Evolutionary conservation across 2,113 vertebrate species (phyloP).

Genomic region (Noctilio leporinus): DNA sequence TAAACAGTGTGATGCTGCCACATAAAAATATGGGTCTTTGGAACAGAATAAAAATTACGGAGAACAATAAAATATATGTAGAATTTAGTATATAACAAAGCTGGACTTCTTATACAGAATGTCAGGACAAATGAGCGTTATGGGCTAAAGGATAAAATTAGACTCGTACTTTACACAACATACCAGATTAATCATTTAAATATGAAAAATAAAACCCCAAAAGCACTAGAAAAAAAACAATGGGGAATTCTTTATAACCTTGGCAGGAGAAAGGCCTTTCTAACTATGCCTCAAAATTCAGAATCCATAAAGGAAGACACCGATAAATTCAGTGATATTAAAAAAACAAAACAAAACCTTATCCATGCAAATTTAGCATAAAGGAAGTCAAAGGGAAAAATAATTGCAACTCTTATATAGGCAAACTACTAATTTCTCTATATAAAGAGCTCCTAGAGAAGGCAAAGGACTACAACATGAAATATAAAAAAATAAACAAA

Average conservation of each 20-base stretch:
- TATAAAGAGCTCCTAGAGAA: constrained; percentile 16
- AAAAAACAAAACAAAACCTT: background rate
- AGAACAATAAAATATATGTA: background rate
- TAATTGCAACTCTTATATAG: background rate
- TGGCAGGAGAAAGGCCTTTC: background rate
- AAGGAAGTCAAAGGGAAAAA: constrained; percentile 3
- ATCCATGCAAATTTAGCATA: background rate
- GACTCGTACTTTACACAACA: background rate
- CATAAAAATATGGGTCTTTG: background rate
- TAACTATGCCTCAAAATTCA: constrained; percentile 7
- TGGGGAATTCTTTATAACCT: constrained; percentile 9
- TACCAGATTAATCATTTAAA: background rate
- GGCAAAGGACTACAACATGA: background rate
- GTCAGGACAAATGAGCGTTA: background rate
- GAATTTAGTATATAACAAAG: background rate
- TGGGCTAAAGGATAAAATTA: background rate
- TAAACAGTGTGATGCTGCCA: background rate
- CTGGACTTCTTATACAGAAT: background rate
- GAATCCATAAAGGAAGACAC: background rate
- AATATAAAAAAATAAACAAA: constrained; percentile 28
- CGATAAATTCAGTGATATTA: constrained; percentile 8
- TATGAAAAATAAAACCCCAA: background rate
- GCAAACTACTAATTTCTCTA: constrained; percentile 18
- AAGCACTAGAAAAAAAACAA: background rate
- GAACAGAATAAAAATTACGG: background rate